A percentile compares a stretch with the other conserved stretches of the same genome.
Evolutionary conservation across 1,140 invertebrate species (phyloP).

Genomic region (Acromyrmex echinatior): DNA sequence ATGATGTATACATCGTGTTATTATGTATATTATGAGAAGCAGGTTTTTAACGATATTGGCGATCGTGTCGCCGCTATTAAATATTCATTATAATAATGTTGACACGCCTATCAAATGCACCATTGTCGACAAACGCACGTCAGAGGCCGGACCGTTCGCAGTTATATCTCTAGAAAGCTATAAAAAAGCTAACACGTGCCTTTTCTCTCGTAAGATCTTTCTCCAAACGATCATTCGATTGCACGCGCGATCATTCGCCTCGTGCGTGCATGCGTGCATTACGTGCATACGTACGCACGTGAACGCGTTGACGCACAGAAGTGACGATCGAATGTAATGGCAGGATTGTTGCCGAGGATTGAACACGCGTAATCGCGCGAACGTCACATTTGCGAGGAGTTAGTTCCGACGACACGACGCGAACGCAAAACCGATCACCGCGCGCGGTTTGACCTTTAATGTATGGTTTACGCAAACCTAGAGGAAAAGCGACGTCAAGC

Average conservation of each 20-base stretch:
- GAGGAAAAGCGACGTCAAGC: conserved; percentile 29
- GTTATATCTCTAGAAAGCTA: conserved; percentile 41
- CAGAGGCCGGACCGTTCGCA: conserved; percentile 3
- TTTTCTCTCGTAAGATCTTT: conserved; percentile 54
- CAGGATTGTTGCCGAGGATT: conserved; percentile 21
- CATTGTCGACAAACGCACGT: conserved; percentile 9
- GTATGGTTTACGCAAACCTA: conserved; percentile 12
- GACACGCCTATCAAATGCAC: not conserved
- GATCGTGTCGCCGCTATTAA: conserved; percentile 16
- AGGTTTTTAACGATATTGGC: conserved; percentile 26
- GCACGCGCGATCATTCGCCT: not conserved
- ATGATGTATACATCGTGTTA: not conserved
- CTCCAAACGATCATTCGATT: conserved; percentile 23
- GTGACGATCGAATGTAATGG: not conserved
- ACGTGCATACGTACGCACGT: not conserved
- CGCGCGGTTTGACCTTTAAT: conserved; percentile 14
- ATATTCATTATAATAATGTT: conserved; percentile 41
- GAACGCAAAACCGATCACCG: not conserved
- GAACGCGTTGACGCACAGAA: conserved; percentile 40
- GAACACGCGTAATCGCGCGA: not conserved
- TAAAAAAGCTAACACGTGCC: conserved; percentile 10
- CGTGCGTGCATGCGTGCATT: conserved; percentile 1
- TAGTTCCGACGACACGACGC: conserved; percentile 28
- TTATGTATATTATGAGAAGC: conserved; percentile 28
- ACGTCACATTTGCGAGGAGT: conserved; percentile 27